phyloP scores from a whole-genome alignment of 2,113 vertebrate genomes.

The Herpetotheres cachinnans region DNA sequence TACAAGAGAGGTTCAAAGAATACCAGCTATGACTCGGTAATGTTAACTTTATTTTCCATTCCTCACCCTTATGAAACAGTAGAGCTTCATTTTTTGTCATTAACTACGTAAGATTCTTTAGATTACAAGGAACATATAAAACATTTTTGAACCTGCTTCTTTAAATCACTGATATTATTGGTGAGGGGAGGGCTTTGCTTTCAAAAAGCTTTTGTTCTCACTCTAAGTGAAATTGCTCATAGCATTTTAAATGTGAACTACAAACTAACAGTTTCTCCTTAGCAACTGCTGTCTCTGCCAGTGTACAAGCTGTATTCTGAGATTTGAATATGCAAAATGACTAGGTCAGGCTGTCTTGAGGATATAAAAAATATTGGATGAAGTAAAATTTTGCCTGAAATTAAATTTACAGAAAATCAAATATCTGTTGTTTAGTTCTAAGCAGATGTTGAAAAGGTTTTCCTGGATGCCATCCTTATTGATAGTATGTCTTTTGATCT shows the following conservation, averaged over 20 bases:
- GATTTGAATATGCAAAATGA: conserved; percentile 50
- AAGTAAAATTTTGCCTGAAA: conserved; percentile 69
- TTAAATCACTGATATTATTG: not conserved
- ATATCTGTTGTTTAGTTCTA: conserved; percentile 72
- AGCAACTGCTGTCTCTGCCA: not conserved
- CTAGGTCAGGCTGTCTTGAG: conserved; percentile 63
- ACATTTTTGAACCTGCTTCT: not conserved
- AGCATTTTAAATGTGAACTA: not conserved
- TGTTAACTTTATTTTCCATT: not conserved
- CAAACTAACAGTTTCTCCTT: not conserved
- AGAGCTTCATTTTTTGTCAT: not conserved
- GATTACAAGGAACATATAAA: not conserved
- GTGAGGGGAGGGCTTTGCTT: not conserved
- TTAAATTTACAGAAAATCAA: conserved; percentile 69
- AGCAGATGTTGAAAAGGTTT: conserved; percentile 78
- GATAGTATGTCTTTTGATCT: conserved; percentile 74
- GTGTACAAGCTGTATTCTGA: not conserved
- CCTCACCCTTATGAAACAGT: not conserved
- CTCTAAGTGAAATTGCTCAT: not conserved
- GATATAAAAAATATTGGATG: conserved; percentile 62
- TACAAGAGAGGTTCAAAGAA: not conserved
- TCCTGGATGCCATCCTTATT: conserved; percentile 66
- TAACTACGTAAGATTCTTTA: not conserved
- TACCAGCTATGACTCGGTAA: not conserved
- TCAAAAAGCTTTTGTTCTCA: not conserved